Evolutionary conservation across 2,888 invertebrate species (phyloP).

Genomic region (Atherix ibis): DNA sequence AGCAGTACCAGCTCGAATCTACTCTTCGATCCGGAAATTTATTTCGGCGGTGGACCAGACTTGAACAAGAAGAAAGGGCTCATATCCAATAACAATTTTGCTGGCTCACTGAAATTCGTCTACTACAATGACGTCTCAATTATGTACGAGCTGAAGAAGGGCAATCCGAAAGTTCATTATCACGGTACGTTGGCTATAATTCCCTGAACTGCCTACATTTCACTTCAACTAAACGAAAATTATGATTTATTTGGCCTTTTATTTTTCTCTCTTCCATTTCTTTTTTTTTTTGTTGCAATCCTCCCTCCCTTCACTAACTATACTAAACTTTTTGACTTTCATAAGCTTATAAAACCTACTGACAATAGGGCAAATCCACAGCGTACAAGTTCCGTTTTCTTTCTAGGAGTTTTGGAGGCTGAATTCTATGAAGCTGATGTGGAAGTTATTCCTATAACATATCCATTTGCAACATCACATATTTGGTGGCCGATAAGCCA

Average conservation of each 20-base stretch:
- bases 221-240: no score
- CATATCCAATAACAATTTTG: constrained; percentile 69
- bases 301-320: no score
- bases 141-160: constrained; percentile 69
- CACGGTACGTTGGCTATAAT: constrained; percentile 41
- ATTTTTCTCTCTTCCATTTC: neutral
- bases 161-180: constrained; percentile 72
- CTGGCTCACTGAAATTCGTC: constrained; percentile 78
- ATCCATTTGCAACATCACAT: constrained; percentile 79
- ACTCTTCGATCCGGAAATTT: constrained; percentile 86
- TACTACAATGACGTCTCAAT: constrained; percentile 89
- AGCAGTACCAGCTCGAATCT: constrained; percentile 45
- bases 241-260: neutral
- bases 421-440: constrained; percentile 74
- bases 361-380: no score
- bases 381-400: no score
- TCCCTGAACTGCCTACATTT: no score
- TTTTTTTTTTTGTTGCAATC: neutral
- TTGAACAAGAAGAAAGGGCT: constrained; percentile 67
- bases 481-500: constrained; percentile 76
- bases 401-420: constrained; percentile 58
- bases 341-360: no score
- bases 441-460: constrained; percentile 77
- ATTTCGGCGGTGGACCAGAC: constrained; percentile 79
- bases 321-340: no score